Conservation (phyloP, 2,797 vertebrate species). For the Pitangus sulphuratus region DNA sequence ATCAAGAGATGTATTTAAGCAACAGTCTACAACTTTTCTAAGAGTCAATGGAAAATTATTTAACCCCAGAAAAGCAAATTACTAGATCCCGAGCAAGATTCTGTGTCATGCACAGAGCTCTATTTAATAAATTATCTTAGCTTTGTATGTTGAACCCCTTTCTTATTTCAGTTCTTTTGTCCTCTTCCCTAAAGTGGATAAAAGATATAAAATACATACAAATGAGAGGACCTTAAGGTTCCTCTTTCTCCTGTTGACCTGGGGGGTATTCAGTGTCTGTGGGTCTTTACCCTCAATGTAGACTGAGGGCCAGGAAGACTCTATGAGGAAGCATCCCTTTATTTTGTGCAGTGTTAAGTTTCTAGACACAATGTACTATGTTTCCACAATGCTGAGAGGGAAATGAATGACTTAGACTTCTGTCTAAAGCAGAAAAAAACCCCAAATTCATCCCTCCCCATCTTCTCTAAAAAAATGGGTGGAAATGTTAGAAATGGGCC, state of each 20-base stretch:
- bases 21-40: background rate
- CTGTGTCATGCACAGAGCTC: too few relatives aligned
- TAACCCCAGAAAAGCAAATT: background rate
- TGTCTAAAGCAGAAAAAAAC: too few relatives aligned
- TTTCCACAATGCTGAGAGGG: background rate
- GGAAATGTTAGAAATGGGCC: background rate
- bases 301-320: background rate
- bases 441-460: accelerated
- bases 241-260: background rate
- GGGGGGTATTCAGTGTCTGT: background rate
- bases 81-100: background rate
- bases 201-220: background rate
- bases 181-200: background rate
- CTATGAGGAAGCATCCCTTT: background rate
- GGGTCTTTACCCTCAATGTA: background rate
- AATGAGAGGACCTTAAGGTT: background rate
- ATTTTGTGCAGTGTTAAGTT: background rate
- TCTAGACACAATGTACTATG: background rate
- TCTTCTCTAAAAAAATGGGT: accelerated
- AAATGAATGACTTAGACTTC: background rate
- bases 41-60: background rate
- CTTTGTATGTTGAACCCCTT: background rate
- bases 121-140: background rate
- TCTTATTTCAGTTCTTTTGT: background rate
- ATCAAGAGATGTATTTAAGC: background rate